These are phyloP conservation scores for Pammene aurita DNA, from an alignment of 2,888 invertebrate genomes.

Conservation along the genomic window DNA sequence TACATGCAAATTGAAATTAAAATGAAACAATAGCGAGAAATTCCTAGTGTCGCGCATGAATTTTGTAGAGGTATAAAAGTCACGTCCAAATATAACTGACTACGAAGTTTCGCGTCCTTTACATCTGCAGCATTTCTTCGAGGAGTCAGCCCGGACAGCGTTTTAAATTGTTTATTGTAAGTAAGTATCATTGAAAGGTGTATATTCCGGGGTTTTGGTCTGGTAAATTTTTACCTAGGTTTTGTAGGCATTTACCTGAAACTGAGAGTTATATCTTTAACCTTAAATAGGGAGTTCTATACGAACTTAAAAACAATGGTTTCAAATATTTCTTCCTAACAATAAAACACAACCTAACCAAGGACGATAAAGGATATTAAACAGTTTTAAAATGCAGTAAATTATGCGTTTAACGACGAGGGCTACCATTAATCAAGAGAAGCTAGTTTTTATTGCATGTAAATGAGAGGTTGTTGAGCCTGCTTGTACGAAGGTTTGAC, in stretches of 20 bases:
- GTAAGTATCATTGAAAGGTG: too few relatives aligned
- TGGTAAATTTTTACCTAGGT: too few relatives aligned
- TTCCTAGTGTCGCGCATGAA: background rate
- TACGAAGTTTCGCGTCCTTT: too few relatives aligned
- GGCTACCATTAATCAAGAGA: slow-evolving; percentile 74
- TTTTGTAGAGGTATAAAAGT: too few relatives aligned
- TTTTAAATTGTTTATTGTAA: too few relatives aligned
- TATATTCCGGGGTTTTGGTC: too few relatives aligned
- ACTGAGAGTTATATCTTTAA: too few relatives aligned
- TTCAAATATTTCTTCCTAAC: slow-evolving; percentile 16
- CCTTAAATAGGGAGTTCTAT: too few relatives aligned
- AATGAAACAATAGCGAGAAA: background rate
- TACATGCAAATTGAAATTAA: background rate
- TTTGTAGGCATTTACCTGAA: too few relatives aligned
- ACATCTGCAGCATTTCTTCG: too few relatives aligned
- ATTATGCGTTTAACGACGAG: slow-evolving; percentile 76
- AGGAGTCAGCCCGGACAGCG: too few relatives aligned
- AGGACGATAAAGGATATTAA: slow-evolving; percentile 69
- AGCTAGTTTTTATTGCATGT: slow-evolving; percentile 78
- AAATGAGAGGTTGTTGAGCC: slow-evolving; percentile 62
- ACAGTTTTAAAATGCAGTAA: slow-evolving; percentile 81
- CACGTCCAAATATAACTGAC: too few relatives aligned
- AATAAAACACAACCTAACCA: slow-evolving; percentile 31
- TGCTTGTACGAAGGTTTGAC: slow-evolving; percentile 50
- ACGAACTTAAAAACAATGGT: slow-evolving; percentile 12